These are phyloP conservation scores for Anoplolepis gracilipes DNA, from an alignment of 1,140 invertebrate species.

Conservation along the genomic window DNA sequence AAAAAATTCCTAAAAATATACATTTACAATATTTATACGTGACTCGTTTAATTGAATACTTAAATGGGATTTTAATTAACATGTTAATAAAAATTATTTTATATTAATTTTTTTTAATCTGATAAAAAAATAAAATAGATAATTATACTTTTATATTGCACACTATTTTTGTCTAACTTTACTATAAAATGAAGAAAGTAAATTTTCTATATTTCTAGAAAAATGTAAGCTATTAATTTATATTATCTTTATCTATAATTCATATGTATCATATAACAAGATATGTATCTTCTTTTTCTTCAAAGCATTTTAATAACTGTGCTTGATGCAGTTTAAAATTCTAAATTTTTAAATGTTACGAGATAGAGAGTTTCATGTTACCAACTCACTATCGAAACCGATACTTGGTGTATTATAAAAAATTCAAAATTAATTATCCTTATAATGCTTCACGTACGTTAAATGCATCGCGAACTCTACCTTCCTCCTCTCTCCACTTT, in stretches of 20 bases:
- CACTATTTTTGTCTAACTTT: too few species aligned
- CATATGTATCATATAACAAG: neutral
- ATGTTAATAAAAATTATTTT: too few species aligned
- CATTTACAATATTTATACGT: too few species aligned
- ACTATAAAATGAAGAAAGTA: neutral
- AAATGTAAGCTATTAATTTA: neutral
- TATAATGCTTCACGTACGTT: constrained; percentile 28
- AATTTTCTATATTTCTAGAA: neutral
- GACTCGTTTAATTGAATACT: too few species aligned
- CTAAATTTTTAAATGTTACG: constrained; percentile 23
- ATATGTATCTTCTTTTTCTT: neutral
- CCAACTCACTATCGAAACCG: neutral
- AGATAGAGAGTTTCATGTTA: neutral
- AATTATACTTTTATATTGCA: too few species aligned
- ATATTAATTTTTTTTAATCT: too few species aligned
- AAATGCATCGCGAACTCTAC: constrained; percentile 34
- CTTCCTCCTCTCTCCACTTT: neutral
- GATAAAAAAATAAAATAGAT: too few species aligned
- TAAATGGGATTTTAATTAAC: too few species aligned
- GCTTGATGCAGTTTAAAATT: constrained; percentile 24
- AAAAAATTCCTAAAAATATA: too few species aligned
- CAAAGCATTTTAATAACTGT: constrained; percentile 4
- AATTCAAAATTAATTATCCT: constrained; percentile 47
- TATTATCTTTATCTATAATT: too few species aligned
- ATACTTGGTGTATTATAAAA: constrained; percentile 28